Base-by-base conservation (phyloP, 2,113 vertebrate species). In the Cyphomyrus discorhynchus region DNA sequence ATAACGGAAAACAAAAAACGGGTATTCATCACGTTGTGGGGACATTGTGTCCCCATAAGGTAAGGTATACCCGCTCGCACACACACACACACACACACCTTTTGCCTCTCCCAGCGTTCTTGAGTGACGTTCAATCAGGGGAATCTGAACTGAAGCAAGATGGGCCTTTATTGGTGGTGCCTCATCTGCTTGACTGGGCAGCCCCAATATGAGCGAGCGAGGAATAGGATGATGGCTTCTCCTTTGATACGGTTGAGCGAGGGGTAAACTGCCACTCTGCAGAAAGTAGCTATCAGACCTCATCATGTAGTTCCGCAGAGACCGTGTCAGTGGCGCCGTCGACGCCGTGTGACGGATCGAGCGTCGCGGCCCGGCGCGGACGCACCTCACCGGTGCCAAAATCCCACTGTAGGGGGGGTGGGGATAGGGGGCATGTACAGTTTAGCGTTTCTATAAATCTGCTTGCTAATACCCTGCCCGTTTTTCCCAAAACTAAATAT, bases 121-220 rank as follows among this genome's bases (percentile, higher is more conserved):
- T 96, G 95, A 95, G 93, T 96, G 96, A 96, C 95, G 95, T 94
- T 96, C 94, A 95, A 96, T 96, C 95, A 96, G 95, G 95, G 94
- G 94, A 95, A 95, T 95, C 94, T 95, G 95, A 96, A 96, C 93
- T 93, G 93, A 94, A 93, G 95, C 94, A 95, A 94, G 95, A 95
- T 93, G 95, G 93, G 95, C 94, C 95, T 96, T 95, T 95, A 95
- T 95, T 96, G 95, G 95, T 89, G 87, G 87, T 91, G 91, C 94
- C 94, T 92, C 92, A 94, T 95, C 95, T 95, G 95, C 95, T 94
- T 94, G 93, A 94, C 93, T 95, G 95, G 95, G 95, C 95, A 94
- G 94, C 94, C 95, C 92, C 94, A 93, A 93, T 95, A 94, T 94
- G 94, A 91, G 90, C 89, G 93, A 94, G 95, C 94, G 91, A 92